These are phyloP conservation scores for Patella pellucida DNA, from an alignment of 2,888 invertebrate species.

Conservation along the genomic window DNA sequence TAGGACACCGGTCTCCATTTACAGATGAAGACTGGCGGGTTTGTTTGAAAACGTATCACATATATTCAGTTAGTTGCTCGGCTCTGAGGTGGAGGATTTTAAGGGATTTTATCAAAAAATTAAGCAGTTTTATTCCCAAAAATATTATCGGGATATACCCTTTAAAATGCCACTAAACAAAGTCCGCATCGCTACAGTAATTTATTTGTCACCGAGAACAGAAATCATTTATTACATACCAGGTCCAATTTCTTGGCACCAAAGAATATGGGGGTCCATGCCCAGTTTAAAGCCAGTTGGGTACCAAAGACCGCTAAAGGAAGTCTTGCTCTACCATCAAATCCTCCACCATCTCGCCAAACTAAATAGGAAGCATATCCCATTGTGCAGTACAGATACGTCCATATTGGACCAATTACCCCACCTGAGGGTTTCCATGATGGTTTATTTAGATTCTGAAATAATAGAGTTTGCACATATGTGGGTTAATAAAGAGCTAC, in stretches of 20 bases:
- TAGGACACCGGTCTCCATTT: too few species aligned
- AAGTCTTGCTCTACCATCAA: constrained; percentile 74
- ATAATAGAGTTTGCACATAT: background rate
- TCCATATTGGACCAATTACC: constrained; percentile 86
- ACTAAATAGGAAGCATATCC: constrained; percentile 88
- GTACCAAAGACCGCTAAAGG: constrained; percentile 82
- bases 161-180: too few species aligned
- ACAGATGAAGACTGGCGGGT: too few species aligned
- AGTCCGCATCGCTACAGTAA: too few species aligned
- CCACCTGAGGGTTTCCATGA: constrained; percentile 85
- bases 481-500: too few species aligned
- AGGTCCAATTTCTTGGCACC: constrained; percentile 72
- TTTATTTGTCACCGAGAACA: too few species aligned
- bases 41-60: too few species aligned
- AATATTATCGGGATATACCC: too few species aligned
- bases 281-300: constrained; percentile 86
- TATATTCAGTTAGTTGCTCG: too few species aligned
- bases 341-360: constrained; percentile 83
- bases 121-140: too few species aligned
- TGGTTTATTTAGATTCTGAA: constrained; percentile 80
- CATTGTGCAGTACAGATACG: constrained; percentile 82
- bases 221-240: constrained; percentile 44
- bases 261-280: constrained; percentile 90
- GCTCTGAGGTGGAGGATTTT: too few species aligned
- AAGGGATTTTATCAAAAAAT: too few species aligned